Base-by-base conservation (phyloP, 92 coral and sea anemone genomes). In the Phenganax subtilis region DNA sequence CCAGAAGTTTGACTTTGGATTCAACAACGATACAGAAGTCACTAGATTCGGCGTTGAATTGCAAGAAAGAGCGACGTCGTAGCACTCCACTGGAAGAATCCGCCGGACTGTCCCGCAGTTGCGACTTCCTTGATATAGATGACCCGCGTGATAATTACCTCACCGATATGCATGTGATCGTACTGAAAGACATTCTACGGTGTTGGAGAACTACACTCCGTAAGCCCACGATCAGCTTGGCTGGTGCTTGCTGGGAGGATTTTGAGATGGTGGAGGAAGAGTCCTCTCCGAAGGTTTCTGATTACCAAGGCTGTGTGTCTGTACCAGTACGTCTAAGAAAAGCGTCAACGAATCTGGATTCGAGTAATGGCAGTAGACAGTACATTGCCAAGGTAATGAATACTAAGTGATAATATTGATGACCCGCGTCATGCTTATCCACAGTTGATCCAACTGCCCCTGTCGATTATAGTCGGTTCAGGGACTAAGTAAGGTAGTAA, bases 241-340 rank as follows among this genome's bases (percentile, higher is more conserved):
- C 82, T 15, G 82, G 82, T 16, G 82, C 82, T 44, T 77, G 82
- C 72, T 77, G 82, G 82, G 82, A 77, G 51, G 82, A 77, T 52
- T 77, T 77, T 77, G 82, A 77, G 54, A 28, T 57, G 7, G 72
- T 77, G 25, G 82, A 77, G 54, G 44, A 14, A 57, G 71, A n/a
- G 6, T 59, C 82, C 28, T 61, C 57, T 58, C 82, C 82, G 71
- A 77, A 77, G 58, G 57, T 77, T 60, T 77, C 71, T 71, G 82
- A 77, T 11, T 53, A 28, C 31, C 81, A 58, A 12, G 82, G 31
- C 14, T 59, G 82, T 77, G 82, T 77, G 10, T 66, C 65, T 10
- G 57, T 57, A 37, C 82, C 82, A 12, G 82, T 77, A 30, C 71
- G 61, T 9, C 15, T 77, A 66, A 60, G 65, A 52, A 62, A 60